Evolutionary conservation across 2,113 vertebrate genomes (phyloP).

Genomic region (Microtus montanus): DNA sequence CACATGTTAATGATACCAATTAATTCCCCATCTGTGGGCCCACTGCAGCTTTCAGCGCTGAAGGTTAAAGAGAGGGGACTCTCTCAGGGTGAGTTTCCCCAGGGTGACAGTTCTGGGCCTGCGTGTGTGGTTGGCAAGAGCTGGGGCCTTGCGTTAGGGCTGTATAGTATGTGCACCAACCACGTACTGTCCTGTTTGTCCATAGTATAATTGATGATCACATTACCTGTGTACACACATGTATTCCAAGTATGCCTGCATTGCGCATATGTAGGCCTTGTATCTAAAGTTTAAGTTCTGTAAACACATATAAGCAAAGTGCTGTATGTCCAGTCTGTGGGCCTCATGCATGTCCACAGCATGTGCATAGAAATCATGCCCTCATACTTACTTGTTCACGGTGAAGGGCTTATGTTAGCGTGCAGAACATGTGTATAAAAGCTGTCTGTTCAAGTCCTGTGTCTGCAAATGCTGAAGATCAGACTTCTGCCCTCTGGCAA

Average conservation of each 20-base stretch:
- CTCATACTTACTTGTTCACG: background rate
- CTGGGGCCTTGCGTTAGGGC: background rate
- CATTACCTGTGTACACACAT: background rate
- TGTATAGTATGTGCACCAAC: background rate
- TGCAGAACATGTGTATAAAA: background rate
- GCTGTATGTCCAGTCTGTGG: background rate
- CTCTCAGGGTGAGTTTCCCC: slow-evolving; percentile 87
- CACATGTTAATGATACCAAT: slow-evolving; percentile 99
- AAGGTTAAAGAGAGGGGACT: slow-evolving; percentile 94
- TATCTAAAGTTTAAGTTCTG: background rate
- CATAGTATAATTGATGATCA: background rate
- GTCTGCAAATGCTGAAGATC: background rate
- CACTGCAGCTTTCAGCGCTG: slow-evolving; percentile 89
- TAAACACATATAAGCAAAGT: background rate
- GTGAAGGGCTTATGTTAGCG: background rate
- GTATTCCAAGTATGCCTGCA: background rate
- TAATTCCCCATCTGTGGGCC: slow-evolving; percentile 97
- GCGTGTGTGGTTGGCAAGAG: background rate
- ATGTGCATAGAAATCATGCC: background rate
- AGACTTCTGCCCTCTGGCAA: background rate
- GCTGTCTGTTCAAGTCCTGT: background rate
- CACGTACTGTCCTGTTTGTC: background rate
- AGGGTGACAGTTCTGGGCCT: slow-evolving; percentile 78
- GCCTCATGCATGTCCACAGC: background rate
- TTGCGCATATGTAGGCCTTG: background rate